These are phyloP conservation scores for Lymantria dispar DNA, from an alignment of 2,888 invertebrate genomes.

Conservation along the genomic window DNA sequence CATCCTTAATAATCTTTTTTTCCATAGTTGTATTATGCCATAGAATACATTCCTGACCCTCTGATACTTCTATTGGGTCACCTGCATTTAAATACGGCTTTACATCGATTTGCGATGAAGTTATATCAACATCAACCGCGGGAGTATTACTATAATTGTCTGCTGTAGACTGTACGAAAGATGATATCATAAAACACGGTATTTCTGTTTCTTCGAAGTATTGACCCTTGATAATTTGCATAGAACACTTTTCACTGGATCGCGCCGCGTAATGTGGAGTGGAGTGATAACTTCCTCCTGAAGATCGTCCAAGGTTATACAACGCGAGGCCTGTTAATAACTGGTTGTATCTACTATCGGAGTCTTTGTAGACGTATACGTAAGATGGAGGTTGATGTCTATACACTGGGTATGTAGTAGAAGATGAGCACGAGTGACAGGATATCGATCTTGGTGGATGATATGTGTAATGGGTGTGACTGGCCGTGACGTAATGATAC, in stretches of 20 bases:
- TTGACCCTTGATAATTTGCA: slow-evolving; percentile 58
- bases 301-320: slow-evolving; percentile 67
- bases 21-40: slow-evolving; percentile 67
- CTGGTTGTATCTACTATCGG: slow-evolving; percentile 56
- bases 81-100: slow-evolving; percentile 50
- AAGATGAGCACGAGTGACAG: slow-evolving; percentile 57
- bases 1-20: slow-evolving; percentile 47
- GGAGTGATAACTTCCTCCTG: slow-evolving; percentile 44
- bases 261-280: slow-evolving; percentile 44
- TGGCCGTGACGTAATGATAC: slow-evolving; percentile 48
- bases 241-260: slow-evolving; percentile 57
- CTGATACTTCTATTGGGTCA: slow-evolving; percentile 46
- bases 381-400: slow-evolving; percentile 63
- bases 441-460: slow-evolving; percentile 64
- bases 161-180: slow-evolving; percentile 52
- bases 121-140: slow-evolving; percentile 53
- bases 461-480: slow-evolving; percentile 63
- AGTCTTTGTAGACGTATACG: slow-evolving; percentile 65
- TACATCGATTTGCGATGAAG: slow-evolving; percentile 54
- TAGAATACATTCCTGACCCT: slow-evolving; percentile 60
- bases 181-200: slow-evolving; percentile 71
- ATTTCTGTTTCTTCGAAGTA: slow-evolving; percentile 61
- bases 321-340: slow-evolving; percentile 66
- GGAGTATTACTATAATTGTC: slow-evolving; percentile 30
- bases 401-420: slow-evolving; percentile 65